Base-by-base conservation (phyloP, 2,113 vertebrate species). In the Neogobius melanostomus region DNA sequence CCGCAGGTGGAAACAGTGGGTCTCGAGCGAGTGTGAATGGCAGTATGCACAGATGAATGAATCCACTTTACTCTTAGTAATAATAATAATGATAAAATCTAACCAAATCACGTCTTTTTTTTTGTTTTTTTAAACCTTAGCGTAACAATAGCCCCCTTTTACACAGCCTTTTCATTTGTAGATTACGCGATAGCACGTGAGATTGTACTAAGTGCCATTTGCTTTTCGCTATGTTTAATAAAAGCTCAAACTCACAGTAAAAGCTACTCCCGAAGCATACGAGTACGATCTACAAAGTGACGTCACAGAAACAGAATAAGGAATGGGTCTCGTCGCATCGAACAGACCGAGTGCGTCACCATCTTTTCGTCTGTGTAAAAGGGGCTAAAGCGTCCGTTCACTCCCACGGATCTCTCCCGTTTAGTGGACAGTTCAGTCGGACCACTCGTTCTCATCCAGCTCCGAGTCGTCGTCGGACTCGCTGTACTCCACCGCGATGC, bases 391-490 rank as follows among this genome's bases (percentile, higher is more conserved):
- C 8, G 49, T 60, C 6, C 10, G 59, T 16, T 11, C 15, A 9
- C n/a, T 5, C 6, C 8, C 15, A 16, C n/a, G 1, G 28, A 28
- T 16, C 15, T 54, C 8, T 11, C 16, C 9, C 1, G 17, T 36
- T 36, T 17, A 17, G 51, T 8, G 49, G 49, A 50, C 4, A 9
- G 36, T 85, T 81, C 72, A 96, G 89, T 98, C 96, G 0, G 95
- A 97, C 96, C 96, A 97, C 88, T 97, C 96, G 1, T 97, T 96
- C 79, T 97, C 95, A 2, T 97, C 96, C 71, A 95, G 91, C 89
- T 97, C 96, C 0, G 96, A 97, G 93, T 97, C 96, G 16, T 97
- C 95, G 45, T 97, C 96, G 0, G 96, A 97, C 86, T 97, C 96
- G 76, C 95, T 97, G 94, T 97, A 97, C 87, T 97, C 96, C 80